These are phyloP conservation scores for Rhadina sibilatrix DNA, from an alignment of 2,113 vertebrate genomes.

Conservation along the genomic window DNA sequence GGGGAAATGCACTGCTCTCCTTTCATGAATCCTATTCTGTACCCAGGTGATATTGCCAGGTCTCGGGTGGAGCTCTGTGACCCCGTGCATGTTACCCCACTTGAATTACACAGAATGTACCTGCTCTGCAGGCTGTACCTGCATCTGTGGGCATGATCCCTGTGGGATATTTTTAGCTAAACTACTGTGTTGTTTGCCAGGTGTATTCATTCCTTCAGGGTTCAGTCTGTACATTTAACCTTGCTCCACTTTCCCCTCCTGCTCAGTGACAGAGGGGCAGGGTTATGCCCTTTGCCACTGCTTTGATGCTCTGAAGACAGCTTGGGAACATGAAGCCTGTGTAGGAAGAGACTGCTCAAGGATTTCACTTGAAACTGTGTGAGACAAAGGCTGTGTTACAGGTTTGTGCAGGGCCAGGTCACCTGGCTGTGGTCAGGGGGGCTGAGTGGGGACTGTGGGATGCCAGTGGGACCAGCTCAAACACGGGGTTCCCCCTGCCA, in stretches of 20 bases:
- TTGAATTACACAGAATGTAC: not conserved
- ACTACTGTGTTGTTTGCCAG: not conserved
- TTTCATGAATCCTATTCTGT: rapidly evolving
- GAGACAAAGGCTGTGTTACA: not conserved
- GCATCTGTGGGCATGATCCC: not conserved
- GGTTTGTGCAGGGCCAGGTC: not conserved
- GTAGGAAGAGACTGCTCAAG: not conserved
- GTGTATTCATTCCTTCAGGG: not conserved
- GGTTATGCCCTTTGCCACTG: not conserved
- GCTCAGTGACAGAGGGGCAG: not conserved
- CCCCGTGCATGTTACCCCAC: not conserved
- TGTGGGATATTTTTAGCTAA: not conserved
- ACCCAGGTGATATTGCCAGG: not conserved
- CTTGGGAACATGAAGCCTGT: not conserved
- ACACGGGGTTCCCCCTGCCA: rapidly evolving
- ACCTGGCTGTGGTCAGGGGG: not conserved
- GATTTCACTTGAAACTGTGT: not conserved
- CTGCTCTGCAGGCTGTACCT: not conserved
- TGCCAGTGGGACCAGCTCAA: not conserved
- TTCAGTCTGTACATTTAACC: not conserved
- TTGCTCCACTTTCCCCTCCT: not conserved
- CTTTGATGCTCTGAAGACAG: not conserved
- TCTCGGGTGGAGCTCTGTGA: not conserved
- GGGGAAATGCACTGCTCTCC: not conserved
- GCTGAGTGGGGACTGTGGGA: not conserved